Evolutionary conservation across 2,888 invertebrate genomes (phyloP).

Genomic region (Spicauda simplicius): DNA sequence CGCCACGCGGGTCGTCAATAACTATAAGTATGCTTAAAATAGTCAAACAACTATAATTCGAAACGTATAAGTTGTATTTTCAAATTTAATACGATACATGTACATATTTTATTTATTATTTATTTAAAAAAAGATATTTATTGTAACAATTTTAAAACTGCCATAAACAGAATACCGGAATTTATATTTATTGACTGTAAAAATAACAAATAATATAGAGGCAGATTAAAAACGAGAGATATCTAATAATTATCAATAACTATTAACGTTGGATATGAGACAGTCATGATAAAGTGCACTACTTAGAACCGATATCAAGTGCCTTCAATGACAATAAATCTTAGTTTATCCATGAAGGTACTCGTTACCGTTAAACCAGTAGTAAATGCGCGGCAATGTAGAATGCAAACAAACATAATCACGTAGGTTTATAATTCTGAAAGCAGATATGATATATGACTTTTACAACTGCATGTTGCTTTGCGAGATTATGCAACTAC

Average conservation of each 20-base stretch:
- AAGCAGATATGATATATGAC: conserved; percentile 24
- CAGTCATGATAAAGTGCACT: conserved; percentile 6
- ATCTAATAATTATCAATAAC: conserved; percentile 14
- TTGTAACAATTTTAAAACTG: too few relatives aligned
- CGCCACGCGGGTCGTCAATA: too few relatives aligned
- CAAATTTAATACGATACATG: too few relatives aligned
- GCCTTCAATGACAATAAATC: conserved; percentile 21
- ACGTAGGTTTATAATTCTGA: conserved; percentile 20
- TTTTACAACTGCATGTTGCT: conserved; percentile 10
- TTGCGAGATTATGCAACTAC: conserved; percentile 20
- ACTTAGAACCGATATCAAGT: conserved; percentile 18
- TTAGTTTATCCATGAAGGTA: conserved; percentile 30
- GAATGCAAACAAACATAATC: conserved; percentile 29
- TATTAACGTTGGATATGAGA: conserved; percentile 17
- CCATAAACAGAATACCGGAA: too few relatives aligned
- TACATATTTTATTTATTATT: too few relatives aligned
- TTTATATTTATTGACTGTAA: not conserved
- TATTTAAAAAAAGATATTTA: too few relatives aligned
- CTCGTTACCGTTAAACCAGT: conserved; percentile 29
- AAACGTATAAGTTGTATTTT: too few relatives aligned
- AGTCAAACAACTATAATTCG: too few relatives aligned
- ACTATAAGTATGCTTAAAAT: too few relatives aligned
- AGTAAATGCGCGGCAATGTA: conserved; percentile 18
- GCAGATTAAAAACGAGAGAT: conserved; percentile 30
- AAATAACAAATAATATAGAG: conserved; percentile 4